These are phyloP conservation scores for Parnassius smintheus DNA, from an alignment of 2,888 invertebrate species.

Conservation along the genomic window DNA sequence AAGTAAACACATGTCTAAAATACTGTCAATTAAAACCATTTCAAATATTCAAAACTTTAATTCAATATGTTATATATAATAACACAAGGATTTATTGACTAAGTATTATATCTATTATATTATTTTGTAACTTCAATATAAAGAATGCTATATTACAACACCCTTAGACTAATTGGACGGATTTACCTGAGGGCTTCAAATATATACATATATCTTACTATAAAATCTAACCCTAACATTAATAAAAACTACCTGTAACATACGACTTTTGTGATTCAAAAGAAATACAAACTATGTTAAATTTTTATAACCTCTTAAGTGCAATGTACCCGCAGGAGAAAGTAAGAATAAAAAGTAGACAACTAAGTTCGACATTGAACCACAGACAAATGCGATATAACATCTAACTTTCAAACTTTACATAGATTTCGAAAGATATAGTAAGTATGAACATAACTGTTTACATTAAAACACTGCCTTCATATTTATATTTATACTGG, in stretches of 20 bases:
- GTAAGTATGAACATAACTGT: too few species aligned
- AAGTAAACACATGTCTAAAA: too few species aligned
- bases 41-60: not conserved
- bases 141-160: not conserved
- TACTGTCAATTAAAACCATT: too few species aligned
- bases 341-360: too few species aligned
- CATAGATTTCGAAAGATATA: too few species aligned
- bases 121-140: not conserved
- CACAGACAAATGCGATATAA: too few species aligned
- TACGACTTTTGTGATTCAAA: not conserved
- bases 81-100: not conserved
- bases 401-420: too few species aligned
- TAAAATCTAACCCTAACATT: not conserved
- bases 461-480: too few species aligned
- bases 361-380: too few species aligned
- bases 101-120: not conserved
- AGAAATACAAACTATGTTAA: not conserved
- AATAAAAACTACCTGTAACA: not conserved
- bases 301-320: not conserved
- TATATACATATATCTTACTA: constrained; percentile 39
- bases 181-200: constrained; percentile 57
- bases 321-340: not conserved
- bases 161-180: constrained; percentile 60
- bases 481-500: too few species aligned
- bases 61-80: not conserved